A percentile compares a stretch with the other conserved stretches of the same genome.
phyloP scores from a whole-genome alignment of 2,113 vertebrate species.

The Grus americana region DNA sequence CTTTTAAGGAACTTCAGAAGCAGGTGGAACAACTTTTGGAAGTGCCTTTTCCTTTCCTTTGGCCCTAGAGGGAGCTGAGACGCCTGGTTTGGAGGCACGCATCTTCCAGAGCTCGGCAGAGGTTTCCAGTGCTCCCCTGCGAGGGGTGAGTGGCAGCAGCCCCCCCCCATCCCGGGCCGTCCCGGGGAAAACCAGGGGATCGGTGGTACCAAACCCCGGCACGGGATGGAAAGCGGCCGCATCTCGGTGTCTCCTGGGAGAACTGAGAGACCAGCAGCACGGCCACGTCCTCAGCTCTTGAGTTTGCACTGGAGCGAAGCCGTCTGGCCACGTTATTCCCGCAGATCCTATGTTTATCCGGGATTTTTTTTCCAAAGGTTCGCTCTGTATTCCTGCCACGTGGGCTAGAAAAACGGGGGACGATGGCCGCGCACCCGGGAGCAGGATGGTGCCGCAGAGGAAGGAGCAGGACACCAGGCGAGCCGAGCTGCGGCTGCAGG shows the following conservation, averaged over 20 bases:
- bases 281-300: neutral
- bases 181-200: no score
- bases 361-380: neutral
- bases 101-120: neutral
- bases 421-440: neutral
- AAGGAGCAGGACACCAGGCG: neutral
- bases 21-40: neutral
- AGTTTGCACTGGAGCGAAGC: neutral
- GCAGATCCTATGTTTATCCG: neutral
- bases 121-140: neutral
- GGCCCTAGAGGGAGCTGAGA: slow-evolving; percentile 46
- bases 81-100: neutral
- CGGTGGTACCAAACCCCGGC: no score
- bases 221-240: fast-evolving
- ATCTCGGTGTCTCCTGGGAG: neutral
- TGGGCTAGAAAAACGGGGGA: slow-evolving; percentile 23
- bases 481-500: neutral
- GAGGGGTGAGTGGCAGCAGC: neutral
- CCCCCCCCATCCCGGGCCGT: no score
- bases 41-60: neutral
- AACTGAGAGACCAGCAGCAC: neutral
- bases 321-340: neutral
- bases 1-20: neutral
- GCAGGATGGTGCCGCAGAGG: slow-evolving; percentile 2
- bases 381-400: slow-evolving; percentile 44